phyloP scores from a whole-genome alignment of 1,140 invertebrate species.

The Paralvinella palmiformis region DNA sequence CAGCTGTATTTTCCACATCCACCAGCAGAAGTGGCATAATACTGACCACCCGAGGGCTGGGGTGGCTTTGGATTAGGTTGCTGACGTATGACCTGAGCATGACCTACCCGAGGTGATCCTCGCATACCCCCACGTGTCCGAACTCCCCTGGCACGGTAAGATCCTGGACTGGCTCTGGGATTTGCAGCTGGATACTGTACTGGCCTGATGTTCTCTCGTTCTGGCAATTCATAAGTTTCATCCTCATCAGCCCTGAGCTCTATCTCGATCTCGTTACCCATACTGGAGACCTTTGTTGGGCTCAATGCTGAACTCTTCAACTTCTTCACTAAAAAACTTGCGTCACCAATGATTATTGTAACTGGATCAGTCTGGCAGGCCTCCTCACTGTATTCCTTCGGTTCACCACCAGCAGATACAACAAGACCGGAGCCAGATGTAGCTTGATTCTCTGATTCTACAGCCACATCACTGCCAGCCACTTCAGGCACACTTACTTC shows the following conservation, averaged over 20 bases:
- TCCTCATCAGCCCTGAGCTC: constrained; percentile 11
- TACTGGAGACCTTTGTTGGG: constrained; percentile 12
- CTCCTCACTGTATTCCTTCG: background rate
- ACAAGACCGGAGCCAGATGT: background rate
- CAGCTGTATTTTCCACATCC: constrained; percentile 15
- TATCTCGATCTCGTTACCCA: constrained; percentile 21
- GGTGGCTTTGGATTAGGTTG: background rate
- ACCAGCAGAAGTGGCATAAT: background rate
- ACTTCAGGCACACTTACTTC: background rate
- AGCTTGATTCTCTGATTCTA: background rate
- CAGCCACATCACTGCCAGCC: background rate
- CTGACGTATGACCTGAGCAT: background rate
- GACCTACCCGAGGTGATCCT: background rate
- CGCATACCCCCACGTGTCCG: constrained; percentile 1
- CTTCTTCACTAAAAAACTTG: constrained; percentile 19
- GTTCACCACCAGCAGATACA: background rate
- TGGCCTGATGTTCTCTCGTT: background rate
- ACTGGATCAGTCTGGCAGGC: constrained; percentile 20
- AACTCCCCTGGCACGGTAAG: constrained; percentile 3
- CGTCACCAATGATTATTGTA: constrained; percentile 22
- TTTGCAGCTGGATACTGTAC: background rate
- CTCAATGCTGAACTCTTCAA: constrained; percentile 14
- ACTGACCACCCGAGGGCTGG: background rate
- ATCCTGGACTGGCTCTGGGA: background rate
- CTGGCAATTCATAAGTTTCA: background rate